Conservation (phyloP, 1,140 invertebrate species). For the Calliopsis andreniformis region DNA sequence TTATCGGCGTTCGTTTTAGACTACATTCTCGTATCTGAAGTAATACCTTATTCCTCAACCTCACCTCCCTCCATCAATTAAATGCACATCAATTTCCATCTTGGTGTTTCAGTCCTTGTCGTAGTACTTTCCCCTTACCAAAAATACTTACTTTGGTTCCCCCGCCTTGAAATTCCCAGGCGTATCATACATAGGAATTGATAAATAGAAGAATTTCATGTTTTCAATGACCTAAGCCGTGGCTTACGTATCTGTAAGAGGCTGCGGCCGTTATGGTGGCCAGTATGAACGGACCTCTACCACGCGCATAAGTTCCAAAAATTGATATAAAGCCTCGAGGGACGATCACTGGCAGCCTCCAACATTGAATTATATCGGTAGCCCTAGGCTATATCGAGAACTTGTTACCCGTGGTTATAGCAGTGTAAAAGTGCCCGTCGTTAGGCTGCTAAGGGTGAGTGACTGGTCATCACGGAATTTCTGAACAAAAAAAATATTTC, state of each 20-base stretch:
- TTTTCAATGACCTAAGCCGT: slow-evolving; percentile 63
- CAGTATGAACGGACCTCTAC: background rate
- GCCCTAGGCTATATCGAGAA: slow-evolving; percentile 64
- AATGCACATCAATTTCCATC: background rate
- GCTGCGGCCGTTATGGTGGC: slow-evolving; percentile 8
- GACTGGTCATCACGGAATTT: background rate
- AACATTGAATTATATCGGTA: slow-evolving; percentile 76
- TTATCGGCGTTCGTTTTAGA: too few species aligned
- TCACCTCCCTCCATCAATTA: slow-evolving; percentile 2
- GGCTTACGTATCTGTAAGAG: slow-evolving; percentile 70
- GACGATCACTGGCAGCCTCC: slow-evolving; percentile 59
- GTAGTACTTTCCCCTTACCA: slow-evolving; percentile 52
- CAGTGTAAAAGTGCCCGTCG: slow-evolving; percentile 73
- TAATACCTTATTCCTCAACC: background rate
- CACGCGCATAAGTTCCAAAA: slow-evolving; percentile 56
- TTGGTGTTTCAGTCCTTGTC: background rate
- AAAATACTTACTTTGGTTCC: slow-evolving; percentile 53
- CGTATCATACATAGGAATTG: slow-evolving; percentile 61
- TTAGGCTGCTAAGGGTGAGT: slow-evolving; percentile 51
- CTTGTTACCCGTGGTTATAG: slow-evolving; percentile 74
- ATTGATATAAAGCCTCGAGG: slow-evolving; percentile 73
- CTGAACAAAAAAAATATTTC: slow-evolving; percentile 20
- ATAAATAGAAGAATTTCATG: slow-evolving; percentile 74
- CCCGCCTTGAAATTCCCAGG: slow-evolving; percentile 53
- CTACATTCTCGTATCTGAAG: too few species aligned